These are phyloP conservation scores for Oncorhynchus clarkii DNA, from an alignment of 2,113 vertebrate genomes.

Conservation along the genomic window DNA sequence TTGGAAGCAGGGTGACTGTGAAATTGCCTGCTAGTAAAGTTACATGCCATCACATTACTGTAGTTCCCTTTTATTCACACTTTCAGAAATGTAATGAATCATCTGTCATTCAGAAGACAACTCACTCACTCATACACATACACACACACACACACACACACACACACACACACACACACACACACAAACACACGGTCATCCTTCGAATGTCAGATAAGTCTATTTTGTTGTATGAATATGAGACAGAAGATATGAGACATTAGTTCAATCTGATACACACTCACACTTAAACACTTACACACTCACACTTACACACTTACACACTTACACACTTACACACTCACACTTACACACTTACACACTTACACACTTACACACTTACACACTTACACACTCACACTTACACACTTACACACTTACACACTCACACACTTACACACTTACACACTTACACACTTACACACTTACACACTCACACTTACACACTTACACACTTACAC, in stretches of 20 bases:
- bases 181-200: too few relatives aligned
- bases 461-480: too few relatives aligned
- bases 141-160: neutral
- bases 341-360: neutral
- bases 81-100: slow-evolving; percentile 11
- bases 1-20: neutral
- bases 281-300: neutral
- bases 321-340: neutral
- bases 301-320: neutral
- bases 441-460: too few relatives aligned
- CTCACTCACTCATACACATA: neutral
- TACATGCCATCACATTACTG: neutral
- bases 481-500: too few relatives aligned
- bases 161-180: neutral
- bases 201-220: neutral
- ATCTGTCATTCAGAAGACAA: slow-evolving; percentile 9
- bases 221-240: neutral
- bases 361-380: too few relatives aligned
- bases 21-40: slow-evolving; percentile 18
- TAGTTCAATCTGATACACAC: neutral
- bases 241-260: neutral
- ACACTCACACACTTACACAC: too few relatives aligned
- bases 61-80: slow-evolving; percentile 8
- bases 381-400: too few relatives aligned
- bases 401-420: too few relatives aligned